Evolutionary conservation across 1,140 invertebrate genomes (phyloP).

Genomic region (Halotydeus destructor): DNA sequence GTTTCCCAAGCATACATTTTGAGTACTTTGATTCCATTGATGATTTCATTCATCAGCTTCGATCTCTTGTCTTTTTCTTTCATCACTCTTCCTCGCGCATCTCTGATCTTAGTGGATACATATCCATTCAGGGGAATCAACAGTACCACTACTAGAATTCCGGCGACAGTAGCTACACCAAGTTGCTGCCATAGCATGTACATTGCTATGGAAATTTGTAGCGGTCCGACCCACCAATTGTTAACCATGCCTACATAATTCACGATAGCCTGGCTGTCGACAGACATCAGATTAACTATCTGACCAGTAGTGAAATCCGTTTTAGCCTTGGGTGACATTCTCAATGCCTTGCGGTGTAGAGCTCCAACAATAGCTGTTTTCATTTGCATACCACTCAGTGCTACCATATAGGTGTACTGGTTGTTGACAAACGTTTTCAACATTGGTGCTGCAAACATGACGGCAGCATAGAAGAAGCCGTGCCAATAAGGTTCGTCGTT

Average conservation of each 20-base stretch:
- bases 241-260: conserved; percentile 14
- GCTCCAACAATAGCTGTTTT: conserved; percentile 1
- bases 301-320: conserved; percentile 16
- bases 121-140: conserved; percentile 71
- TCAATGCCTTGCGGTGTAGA: conserved; percentile 19
- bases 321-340: conserved; percentile 12
- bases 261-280: conserved; percentile 7
- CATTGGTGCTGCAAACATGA: conserved; percentile 10
- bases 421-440: conserved; percentile 50
- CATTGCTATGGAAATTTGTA: conserved; percentile 21
- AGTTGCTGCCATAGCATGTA: conserved; percentile 23
- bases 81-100: conserved; percentile 27
- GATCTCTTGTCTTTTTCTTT: conserved; percentile 25
- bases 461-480: conserved; percentile 5
- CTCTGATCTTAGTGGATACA: conserved; percentile 51
- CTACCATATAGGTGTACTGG: conserved; percentile 78
- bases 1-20: conserved; percentile 15
- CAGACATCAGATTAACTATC: conserved; percentile 16
- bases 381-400: conserved; percentile 20
- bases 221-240: conserved; percentile 17
- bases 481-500: conserved; percentile 16
- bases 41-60: conserved; percentile 27
- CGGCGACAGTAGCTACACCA: conserved; percentile 22
- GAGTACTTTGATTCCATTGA: conserved; percentile 27
- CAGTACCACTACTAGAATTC: conserved; percentile 30